Conservation (phyloP, 2,113 vertebrate species). For the Mesembrinibis cayennensis region DNA sequence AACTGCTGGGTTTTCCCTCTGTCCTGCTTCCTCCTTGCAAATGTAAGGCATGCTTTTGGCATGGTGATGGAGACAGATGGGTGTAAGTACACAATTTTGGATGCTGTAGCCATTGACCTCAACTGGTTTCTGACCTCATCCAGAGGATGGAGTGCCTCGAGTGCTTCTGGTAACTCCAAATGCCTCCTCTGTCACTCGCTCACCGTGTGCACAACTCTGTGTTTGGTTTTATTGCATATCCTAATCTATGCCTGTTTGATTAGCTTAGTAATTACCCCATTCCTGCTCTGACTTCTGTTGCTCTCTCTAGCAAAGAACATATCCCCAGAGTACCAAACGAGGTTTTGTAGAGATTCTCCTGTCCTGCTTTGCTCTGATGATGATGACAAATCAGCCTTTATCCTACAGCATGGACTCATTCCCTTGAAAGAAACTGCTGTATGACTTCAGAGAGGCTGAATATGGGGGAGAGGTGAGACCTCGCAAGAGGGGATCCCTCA, state of each 20-base stretch:
- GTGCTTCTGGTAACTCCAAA: background rate
- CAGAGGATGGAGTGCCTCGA: background rate
- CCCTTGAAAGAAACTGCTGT: background rate
- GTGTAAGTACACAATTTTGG: background rate
- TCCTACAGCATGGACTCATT: background rate
- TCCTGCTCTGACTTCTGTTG: background rate
- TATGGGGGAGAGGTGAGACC: background rate
- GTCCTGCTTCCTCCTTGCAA: background rate
- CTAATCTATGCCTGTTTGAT: background rate
- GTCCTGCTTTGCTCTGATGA: background rate
- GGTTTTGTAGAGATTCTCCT: background rate
- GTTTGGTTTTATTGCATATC: background rate
- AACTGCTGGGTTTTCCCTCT: background rate
- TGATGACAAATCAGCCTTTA: background rate
- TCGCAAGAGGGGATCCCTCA: background rate
- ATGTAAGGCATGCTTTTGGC: background rate
- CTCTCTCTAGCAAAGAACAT: background rate
- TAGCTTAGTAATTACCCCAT: background rate
- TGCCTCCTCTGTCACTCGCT: background rate
- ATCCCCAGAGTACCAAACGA: background rate
- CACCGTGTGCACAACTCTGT: rapidly evolving
- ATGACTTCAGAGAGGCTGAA: background rate
- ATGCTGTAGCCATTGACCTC: background rate
- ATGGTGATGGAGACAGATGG: background rate
- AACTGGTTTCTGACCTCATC: background rate